Evolutionary conservation across 2,888 invertebrate species (phyloP).

Genomic region (Aporophyla nigra): DNA sequence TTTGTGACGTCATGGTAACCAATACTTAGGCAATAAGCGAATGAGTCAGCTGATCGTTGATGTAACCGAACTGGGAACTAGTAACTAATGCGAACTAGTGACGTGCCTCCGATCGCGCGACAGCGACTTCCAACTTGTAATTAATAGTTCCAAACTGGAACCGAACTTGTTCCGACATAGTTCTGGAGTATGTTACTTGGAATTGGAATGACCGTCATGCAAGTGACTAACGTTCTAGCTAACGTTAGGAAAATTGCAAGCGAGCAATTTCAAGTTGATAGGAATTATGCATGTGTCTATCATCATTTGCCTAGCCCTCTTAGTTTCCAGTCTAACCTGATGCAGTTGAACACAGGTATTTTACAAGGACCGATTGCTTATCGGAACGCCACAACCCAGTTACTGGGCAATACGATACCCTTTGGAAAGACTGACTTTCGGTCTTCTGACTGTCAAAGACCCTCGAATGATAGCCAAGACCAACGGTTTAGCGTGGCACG

Average conservation of each 20-base stretch:
- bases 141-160: conserved; percentile 58
- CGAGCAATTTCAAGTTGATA: neutral
- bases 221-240: conserved; percentile 6
- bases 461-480: too few species aligned
- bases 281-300: neutral
- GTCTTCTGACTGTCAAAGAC: too few species aligned
- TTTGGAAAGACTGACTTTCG: too few species aligned
- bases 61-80: conserved; percentile 40
- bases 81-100: conserved; percentile 48
- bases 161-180: conserved; percentile 49
- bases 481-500: too few species aligned
- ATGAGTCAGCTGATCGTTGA: conserved; percentile 52
- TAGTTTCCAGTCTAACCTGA: too few species aligned
- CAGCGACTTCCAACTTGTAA: conserved; percentile 62
- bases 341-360: too few species aligned
- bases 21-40: conserved; percentile 42
- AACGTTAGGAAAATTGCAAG: neutral
- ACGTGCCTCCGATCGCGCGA: conserved; percentile 54
- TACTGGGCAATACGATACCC: too few species aligned
- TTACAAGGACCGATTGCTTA: too few species aligned
- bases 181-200: conserved; percentile 51
- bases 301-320: too few species aligned
- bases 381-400: too few species aligned
- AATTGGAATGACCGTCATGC: conserved; percentile 49
- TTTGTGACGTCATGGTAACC: conserved; percentile 33